Evolutionary conservation across 2,888 invertebrate genomes (phyloP).

Genomic region (Agrotis ipsilon): DNA sequence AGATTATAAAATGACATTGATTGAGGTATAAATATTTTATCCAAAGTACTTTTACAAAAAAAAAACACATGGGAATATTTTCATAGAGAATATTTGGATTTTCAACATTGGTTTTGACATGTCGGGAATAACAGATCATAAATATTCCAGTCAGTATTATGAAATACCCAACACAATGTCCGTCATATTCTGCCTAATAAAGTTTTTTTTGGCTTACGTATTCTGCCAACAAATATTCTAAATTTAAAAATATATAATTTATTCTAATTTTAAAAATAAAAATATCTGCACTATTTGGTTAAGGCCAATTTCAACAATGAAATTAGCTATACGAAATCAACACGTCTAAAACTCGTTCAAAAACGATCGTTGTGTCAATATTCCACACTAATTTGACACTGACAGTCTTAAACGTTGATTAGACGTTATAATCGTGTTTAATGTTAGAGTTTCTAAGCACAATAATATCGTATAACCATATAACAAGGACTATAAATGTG

Average conservation of each 20-base stretch:
- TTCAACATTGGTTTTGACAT: not conserved
- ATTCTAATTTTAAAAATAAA: too few species aligned
- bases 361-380: too few species aligned
- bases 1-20: conserved; percentile 13
- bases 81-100: too few species aligned
- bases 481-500: conserved; percentile 43
- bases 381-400: too few species aligned
- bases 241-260: too few species aligned
- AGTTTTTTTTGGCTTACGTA: not conserved
- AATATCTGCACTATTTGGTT: too few species aligned
- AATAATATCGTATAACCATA: conserved; percentile 8
- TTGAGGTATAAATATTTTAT: conserved; percentile 18
- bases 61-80: not conserved
- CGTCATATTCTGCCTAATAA: not conserved
- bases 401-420: too few species aligned
- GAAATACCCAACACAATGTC: conserved; percentile 8
- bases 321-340: too few species aligned
- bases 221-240: too few species aligned
- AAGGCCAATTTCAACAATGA: too few species aligned
- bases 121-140: conserved; percentile 18
- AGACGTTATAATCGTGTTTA: too few species aligned
- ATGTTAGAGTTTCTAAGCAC: not conserved
- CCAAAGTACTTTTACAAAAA: not conserved
- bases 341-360: too few species aligned
- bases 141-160: conserved; percentile 10